These are phyloP conservation scores for Acromyrmex charruanus DNA, from an alignment of 1,140 invertebrate genomes.

Conservation along the genomic window DNA sequence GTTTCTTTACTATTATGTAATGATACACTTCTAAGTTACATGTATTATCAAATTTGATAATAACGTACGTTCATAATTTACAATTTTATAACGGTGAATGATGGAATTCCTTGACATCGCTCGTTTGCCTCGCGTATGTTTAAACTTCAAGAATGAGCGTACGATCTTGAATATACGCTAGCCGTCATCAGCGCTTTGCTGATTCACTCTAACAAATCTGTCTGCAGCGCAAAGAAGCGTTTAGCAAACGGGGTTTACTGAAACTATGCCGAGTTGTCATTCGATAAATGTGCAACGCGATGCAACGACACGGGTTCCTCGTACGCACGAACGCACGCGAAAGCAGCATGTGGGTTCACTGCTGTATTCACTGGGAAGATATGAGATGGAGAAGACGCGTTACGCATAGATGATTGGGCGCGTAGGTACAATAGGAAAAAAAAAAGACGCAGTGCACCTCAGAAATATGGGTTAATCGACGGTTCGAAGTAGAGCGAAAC, in stretches of 20 bases:
- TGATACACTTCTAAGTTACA: conserved; percentile 8
- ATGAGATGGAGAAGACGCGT: conserved; percentile 56
- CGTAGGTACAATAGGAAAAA: conserved; percentile 66
- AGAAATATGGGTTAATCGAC: conserved; percentile 64
- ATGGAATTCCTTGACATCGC: not conserved
- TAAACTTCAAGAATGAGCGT: conserved; percentile 10
- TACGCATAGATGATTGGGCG: conserved; percentile 65
- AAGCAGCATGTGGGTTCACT: conserved; percentile 12
- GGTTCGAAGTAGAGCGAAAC: conserved; percentile 56
- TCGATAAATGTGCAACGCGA: conserved; percentile 29
- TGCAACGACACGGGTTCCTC: conserved; percentile 22
- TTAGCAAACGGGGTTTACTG: conserved; percentile 12
- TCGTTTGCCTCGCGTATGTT: conserved; percentile 28
- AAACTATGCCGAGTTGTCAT: conserved; percentile 1
- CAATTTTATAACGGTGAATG: conserved; percentile 41
- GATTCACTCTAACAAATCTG: conserved; percentile 28
- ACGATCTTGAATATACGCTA: not conserved
- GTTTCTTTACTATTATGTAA: conserved; percentile 18
- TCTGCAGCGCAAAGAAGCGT: not conserved
- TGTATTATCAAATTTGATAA: conserved; percentile 28
- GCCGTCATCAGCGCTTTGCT: not conserved
- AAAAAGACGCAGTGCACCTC: conserved; percentile 17
- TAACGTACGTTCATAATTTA: conserved; percentile 12
- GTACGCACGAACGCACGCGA: not conserved
- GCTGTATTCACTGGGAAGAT: not conserved